These are phyloP conservation scores for Mizuhopecten yessoensis DNA, from an alignment of 1,140 invertebrate species.

Conservation along the genomic window DNA sequence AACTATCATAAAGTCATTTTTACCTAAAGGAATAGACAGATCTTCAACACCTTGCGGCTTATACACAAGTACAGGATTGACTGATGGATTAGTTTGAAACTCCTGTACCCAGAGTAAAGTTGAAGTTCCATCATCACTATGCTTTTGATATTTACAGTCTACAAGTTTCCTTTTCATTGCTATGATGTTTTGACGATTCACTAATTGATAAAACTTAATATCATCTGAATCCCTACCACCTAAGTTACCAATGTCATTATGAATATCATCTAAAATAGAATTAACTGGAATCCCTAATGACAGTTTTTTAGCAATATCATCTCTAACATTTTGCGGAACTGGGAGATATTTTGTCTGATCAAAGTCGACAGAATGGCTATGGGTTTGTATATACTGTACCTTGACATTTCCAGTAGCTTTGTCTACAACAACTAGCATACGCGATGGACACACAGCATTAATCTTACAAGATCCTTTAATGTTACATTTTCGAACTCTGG, in stretches of 20 bases:
- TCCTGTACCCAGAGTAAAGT: slow-evolving; percentile 41
- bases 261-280: slow-evolving; percentile 44
- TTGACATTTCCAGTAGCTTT: background rate
- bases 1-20: slow-evolving; percentile 48
- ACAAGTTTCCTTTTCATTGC: slow-evolving; percentile 42
- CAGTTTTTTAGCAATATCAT: slow-evolving; percentile 29
- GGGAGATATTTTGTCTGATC: slow-evolving; percentile 48
- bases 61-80: slow-evolving; percentile 45
- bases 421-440: slow-evolving; percentile 36
- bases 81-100: background rate
- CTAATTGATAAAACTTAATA: slow-evolving; percentile 45
- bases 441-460: slow-evolving; percentile 18
- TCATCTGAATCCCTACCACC: slow-evolving; percentile 22
- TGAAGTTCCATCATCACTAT: slow-evolving; percentile 49
- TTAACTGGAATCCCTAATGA: slow-evolving; percentile 47
- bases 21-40: background rate
- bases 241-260: slow-evolving; percentile 28
- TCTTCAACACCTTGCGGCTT: slow-evolving; percentile 42
- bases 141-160: slow-evolving; percentile 15
- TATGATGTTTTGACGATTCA: slow-evolving; percentile 4
- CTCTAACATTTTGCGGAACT: slow-evolving; percentile 32
- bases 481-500: background rate
- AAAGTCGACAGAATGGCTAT: slow-evolving; percentile 47
- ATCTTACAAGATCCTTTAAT: slow-evolving; percentile 44
- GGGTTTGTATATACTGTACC: slow-evolving; percentile 48